A percentile compares a stretch with the other conserved stretches of the same genome.
Evolutionary conservation across 2,113 vertebrate species (phyloP).

Genomic region (Ploceus nigricollis): DNA sequence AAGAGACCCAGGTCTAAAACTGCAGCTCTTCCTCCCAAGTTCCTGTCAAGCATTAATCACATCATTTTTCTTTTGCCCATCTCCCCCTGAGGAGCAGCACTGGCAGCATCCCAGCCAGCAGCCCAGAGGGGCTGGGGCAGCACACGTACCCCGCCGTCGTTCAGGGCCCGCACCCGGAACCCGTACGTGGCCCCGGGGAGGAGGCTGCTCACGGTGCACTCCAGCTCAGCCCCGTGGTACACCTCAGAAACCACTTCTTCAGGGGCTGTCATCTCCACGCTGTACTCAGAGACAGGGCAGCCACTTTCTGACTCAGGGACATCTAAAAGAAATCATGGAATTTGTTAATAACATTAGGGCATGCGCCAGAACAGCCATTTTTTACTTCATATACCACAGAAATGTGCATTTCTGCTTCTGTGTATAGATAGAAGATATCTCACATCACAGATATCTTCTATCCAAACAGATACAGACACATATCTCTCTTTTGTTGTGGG

Average conservation of each 20-base stretch:
- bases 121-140: not conserved
- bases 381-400: not conserved
- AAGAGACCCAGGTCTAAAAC: not conserved
- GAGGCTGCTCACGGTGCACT: conserved; percentile 88
- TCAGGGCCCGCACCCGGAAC: conserved; percentile 88
- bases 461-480: not conserved
- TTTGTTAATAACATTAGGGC: accelerated
- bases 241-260: conserved; percentile 80
- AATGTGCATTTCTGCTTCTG: not conserved
- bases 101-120: accelerated
- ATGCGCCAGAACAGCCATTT: not conserved
- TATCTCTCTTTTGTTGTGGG: not conserved
- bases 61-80: not conserved
- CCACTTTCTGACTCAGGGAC: conserved; percentile 71
- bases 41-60: not conserved
- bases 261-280: conserved; percentile 87
- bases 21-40: not conserved
- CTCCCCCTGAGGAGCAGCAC: not conserved
- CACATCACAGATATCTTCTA: not conserved
- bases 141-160: conserved; percentile 89
- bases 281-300: conserved; percentile 84
- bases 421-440: not conserved
- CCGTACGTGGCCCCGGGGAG: conserved; percentile 88
- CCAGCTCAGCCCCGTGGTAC: conserved; percentile 83
- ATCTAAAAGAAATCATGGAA: conserved; percentile 24